phyloP scores from a whole-genome alignment of 2,797 vertebrate genomes.

The Gymnocypris eckloni region DNA sequence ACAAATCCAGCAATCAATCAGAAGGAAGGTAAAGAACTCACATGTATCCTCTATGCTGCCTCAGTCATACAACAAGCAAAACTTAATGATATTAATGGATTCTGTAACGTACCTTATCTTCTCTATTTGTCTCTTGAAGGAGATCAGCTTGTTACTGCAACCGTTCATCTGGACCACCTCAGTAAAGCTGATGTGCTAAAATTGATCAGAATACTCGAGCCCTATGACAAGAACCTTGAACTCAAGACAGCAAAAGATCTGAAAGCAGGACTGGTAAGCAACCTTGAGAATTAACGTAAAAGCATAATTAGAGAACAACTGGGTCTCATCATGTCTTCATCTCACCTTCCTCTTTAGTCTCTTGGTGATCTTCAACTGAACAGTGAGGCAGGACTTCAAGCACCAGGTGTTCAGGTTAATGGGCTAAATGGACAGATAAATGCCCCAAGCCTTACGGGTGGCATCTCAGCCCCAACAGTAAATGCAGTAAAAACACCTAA shows the following conservation, averaged over 20 bases:
- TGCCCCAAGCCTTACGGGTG: conserved; percentile 54
- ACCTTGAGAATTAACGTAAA: conserved; percentile 54
- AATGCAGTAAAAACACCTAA: conserved; percentile 64
- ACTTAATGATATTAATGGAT: neutral
- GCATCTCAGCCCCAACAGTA: conserved; percentile 62
- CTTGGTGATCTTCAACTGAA: conserved; percentile 52
- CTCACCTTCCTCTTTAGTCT: conserved; percentile 34
- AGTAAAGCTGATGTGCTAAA: conserved; percentile 70
- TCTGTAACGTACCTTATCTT: neutral
- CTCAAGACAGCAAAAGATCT: conserved; percentile 75
- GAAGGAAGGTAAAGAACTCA: conserved; percentile 36
- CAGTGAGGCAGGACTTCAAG: conserved; percentile 57
- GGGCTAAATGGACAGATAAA: conserved; percentile 66
- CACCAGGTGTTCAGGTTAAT: conserved; percentile 61
- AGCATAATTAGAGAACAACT: conserved; percentile 59
- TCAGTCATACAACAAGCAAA: conserved; percentile 2
- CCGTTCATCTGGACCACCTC: conserved; percentile 78
- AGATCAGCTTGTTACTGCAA: conserved; percentile 79
- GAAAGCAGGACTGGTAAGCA: conserved; percentile 52
- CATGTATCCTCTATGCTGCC: neutral
- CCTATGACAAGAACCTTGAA: conserved; percentile 76
- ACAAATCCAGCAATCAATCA: conserved; percentile 27
- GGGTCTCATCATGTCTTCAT: neutral
- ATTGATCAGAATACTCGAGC: conserved; percentile 76
- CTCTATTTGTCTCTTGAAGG: conserved; percentile 54